phyloP scores from a whole-genome alignment of 1,140 invertebrate species.

The Rhopalosiphum maidis region DNA sequence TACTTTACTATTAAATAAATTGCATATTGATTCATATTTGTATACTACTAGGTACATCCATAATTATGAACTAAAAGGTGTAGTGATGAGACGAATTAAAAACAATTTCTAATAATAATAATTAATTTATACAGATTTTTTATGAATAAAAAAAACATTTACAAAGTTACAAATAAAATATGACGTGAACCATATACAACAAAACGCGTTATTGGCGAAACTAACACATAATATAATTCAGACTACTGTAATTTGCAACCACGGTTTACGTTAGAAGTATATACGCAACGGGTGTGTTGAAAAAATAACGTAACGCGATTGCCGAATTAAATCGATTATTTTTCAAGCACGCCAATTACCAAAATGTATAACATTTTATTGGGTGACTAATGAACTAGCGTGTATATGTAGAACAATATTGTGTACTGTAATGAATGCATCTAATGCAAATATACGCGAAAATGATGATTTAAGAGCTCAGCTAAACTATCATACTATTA shows the following conservation, averaged over 20 bases:
- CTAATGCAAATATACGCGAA: neutral
- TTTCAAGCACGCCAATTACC: neutral
- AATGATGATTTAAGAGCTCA: neutral
- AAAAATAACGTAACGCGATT: conserved; percentile 36
- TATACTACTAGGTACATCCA: neutral
- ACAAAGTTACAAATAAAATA: neutral
- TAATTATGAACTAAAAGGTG: neutral
- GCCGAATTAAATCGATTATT: conserved; percentile 29
- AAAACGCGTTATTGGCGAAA: conserved; percentile 26
- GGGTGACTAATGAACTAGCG: neutral
- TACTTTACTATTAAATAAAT: too few relatives aligned
- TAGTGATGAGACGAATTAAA: neutral
- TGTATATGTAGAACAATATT: conserved; percentile 7
- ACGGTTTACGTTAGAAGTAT: neutral
- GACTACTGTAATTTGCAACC: neutral
- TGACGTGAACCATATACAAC: neutral
- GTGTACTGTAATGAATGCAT: neutral
- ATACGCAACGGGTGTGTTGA: neutral
- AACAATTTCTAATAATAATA: conserved; percentile 31
- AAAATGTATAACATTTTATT: conserved; percentile 36
- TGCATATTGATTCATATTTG: neutral
- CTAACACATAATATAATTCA: neutral
- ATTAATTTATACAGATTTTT: neutral
- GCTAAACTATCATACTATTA: neutral
- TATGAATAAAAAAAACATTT: neutral